Base-by-base conservation (phyloP, 2,113 vertebrate species). In the Coryphaenoides rupestris region DNA sequence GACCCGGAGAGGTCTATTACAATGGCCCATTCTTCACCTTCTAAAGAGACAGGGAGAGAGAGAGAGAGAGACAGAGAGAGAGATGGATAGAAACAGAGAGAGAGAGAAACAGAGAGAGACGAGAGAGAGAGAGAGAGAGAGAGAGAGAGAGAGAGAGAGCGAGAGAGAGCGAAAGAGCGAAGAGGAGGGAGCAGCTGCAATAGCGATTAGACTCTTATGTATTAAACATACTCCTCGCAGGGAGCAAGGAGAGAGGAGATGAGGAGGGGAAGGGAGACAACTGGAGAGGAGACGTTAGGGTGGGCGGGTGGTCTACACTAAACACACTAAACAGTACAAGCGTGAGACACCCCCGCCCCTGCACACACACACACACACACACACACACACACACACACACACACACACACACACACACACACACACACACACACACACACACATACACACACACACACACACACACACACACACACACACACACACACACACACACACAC, bases 141-240 rank as follows among this genome's bases (percentile, higher is more conserved):
- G 28, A 59, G 26, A 70, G 78, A 76, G 78, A 54, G 46, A 70
- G 49, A 49, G 47, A 40, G 62, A 62, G 49, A 24, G 52, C 13
- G 58, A 16, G 49, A 55, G 54, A 63, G 28, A 21, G 60, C 73
- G 63, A 69, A 22, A 47, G 28, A 40, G 55, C 53, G 14, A 60
- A n/a, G 57, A 55, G 52, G 62, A 60, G 61, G 74, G 63, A 64
- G 65, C 80, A 88, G 80, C 80, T 89, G 88, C 56, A 62, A 78
- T 75, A 71, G 80, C 71, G 81, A 87, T 88, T 84, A 84, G 61
- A 74, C 69, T 63, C 76, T 82, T 85, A 84, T 81, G 85, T 72
- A 75, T 84, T 83, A 78, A 86, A 82, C 81, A 81, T 79, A 80
- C 70, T 66, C 78, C 28, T 73, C 78, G 63, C 62, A 61, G 68